Evolutionary conservation across 2,888 invertebrate species (phyloP).

Genomic region (Apodemia hepburni): DNA sequence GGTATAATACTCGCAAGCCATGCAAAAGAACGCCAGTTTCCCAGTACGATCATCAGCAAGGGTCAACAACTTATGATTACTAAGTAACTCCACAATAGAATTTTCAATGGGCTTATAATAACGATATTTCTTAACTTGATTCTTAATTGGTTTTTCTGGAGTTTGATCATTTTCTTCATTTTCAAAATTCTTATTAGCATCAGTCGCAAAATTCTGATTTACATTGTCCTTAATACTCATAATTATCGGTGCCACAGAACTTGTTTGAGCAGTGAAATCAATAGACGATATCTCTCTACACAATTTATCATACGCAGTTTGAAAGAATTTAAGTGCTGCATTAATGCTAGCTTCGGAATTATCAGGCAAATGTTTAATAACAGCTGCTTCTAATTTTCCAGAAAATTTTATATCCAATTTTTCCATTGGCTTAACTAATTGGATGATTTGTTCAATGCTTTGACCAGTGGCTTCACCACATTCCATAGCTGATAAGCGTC

Average conservation of each 20-base stretch:
- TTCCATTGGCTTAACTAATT: slow-evolving; percentile 52
- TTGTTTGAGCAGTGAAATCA: slow-evolving; percentile 60
- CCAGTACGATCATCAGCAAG: slow-evolving; percentile 69
- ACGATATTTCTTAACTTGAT: slow-evolving; percentile 62
- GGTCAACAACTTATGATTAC: slow-evolving; percentile 60
- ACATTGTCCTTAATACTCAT: slow-evolving; percentile 75
- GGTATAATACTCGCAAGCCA: slow-evolving; percentile 71
- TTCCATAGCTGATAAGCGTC: slow-evolving; percentile 61
- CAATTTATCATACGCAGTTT: slow-evolving; percentile 53
- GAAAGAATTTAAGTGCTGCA: slow-evolving; percentile 61
- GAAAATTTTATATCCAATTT: slow-evolving; percentile 55
- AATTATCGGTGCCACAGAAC: slow-evolving; percentile 69
- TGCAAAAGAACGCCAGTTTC: slow-evolving; percentile 70
- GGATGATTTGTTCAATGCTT: slow-evolving; percentile 49
- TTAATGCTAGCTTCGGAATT: slow-evolving; percentile 66
- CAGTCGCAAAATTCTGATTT: slow-evolving; percentile 66
- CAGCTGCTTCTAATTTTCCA: slow-evolving; percentile 51
- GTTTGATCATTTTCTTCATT: slow-evolving; percentile 61
- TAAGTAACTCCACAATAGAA: slow-evolving; percentile 54
- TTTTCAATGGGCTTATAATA: slow-evolving; percentile 71
- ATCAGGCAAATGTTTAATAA: slow-evolving; percentile 61
- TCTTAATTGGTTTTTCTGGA: slow-evolving; percentile 55
- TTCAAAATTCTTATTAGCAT: slow-evolving; percentile 65
- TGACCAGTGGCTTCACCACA: slow-evolving; percentile 53
- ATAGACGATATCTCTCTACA: slow-evolving; percentile 50